Conservation (phyloP, 1,140 invertebrate genomes). For the Nasonia longicornis region DNA sequence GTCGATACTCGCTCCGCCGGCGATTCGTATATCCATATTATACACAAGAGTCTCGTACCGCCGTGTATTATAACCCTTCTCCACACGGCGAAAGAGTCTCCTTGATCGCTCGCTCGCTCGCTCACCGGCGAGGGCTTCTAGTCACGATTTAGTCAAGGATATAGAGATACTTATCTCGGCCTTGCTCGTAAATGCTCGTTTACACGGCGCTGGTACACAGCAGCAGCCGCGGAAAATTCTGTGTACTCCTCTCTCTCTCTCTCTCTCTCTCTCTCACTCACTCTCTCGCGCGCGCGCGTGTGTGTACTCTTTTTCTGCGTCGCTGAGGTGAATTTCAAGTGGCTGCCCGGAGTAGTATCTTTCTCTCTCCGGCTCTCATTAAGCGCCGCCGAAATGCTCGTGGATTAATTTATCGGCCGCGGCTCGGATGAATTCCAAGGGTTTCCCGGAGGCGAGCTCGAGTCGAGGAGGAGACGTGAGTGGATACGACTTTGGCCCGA, state of each 20-base stretch:
- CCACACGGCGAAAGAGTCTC: slow-evolving; percentile 41
- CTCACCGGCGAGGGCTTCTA: slow-evolving; percentile 58
- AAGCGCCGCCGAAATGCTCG: background rate
- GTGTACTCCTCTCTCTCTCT: slow-evolving; percentile 27
- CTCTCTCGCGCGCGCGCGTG: background rate
- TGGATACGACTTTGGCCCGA: background rate
- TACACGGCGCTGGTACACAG: slow-evolving; percentile 52
- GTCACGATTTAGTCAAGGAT: slow-evolving; percentile 70
- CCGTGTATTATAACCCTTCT: background rate
- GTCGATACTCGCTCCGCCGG: background rate
- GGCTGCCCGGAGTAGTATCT: background rate
- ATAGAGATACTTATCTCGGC: slow-evolving; percentile 65
- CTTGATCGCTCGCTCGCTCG: slow-evolving; percentile 45
- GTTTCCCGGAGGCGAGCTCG: slow-evolving; percentile 4
- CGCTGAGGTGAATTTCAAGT: slow-evolving; percentile 30
- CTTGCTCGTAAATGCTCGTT: slow-evolving; percentile 67
- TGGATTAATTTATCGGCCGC: slow-evolving; percentile 19
- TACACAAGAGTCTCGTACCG: background rate
- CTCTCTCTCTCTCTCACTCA: slow-evolving; percentile 22
- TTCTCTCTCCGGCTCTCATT: background rate
- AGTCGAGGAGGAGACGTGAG: background rate
- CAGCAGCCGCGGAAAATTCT: slow-evolving; percentile 53
- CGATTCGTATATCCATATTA: background rate
- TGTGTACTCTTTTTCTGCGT: background rate
- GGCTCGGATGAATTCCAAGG: slow-evolving; percentile 22